These are phyloP conservation scores for Metaphire vulgaris DNA, from an alignment of 1,140 invertebrate genomes.

Conservation along the genomic window DNA sequence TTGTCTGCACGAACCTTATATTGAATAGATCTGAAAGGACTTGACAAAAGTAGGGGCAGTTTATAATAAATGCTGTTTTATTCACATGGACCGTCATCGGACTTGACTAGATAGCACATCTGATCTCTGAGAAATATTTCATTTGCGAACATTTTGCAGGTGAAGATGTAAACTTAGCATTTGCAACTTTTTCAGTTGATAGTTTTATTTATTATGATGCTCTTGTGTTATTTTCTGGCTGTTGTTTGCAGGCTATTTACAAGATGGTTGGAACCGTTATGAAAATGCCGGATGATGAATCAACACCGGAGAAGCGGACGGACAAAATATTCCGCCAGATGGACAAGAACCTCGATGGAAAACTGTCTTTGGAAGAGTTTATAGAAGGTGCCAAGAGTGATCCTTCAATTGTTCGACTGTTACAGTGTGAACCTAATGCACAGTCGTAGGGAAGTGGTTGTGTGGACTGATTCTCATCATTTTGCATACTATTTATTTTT, in stretches of 20 bases:
- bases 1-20: no score
- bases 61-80: no score
- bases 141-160: no score
- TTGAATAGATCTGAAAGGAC: no score
- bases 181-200: no score
- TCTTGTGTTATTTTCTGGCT: constrained; percentile 13
- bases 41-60: no score
- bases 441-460: not conserved
- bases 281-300: constrained; percentile 97
- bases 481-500: not conserved
- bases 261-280: constrained; percentile 96
- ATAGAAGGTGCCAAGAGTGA: constrained; percentile 66
- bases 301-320: constrained; percentile 91
- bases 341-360: constrained; percentile 86
- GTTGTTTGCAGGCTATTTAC: constrained; percentile 77
- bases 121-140: no score
- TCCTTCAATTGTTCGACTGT: constrained; percentile 30
- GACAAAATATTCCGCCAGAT: constrained; percentile 98
- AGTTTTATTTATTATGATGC: no score
- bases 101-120: no score
- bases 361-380: constrained; percentile 83
- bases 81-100: no score
- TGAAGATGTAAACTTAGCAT: no score
- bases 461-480: not conserved
- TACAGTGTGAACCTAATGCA: constrained; percentile 28